Base-by-base conservation (phyloP, 1,140 invertebrate species). In the Solenopsis fugax region DNA sequence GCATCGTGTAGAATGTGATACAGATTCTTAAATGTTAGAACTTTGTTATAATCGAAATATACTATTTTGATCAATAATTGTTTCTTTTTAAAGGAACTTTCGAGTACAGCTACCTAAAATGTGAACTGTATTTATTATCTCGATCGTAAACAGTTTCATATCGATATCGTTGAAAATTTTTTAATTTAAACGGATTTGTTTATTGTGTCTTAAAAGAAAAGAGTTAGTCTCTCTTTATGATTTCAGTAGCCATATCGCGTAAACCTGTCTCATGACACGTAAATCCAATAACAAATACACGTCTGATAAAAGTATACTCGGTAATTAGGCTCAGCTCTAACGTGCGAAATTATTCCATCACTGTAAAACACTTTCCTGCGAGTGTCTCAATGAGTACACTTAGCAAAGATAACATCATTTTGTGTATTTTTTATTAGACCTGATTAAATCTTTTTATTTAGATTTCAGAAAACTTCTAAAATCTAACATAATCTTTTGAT, bases 221-320 rank as follows among this genome's bases (percentile, higher is more conserved):
- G 21, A 84, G 58, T 67, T 65, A 84, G 29, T 64, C 64, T 64
- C 58, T 29, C 52, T 87, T 64, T 73, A 69, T 75, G 34, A 85
- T 88, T 88, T 41, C 56, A 62, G 89, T 85, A 81, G 80, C 52
- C 75, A 9, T 73, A 62, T 71, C 88, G 87, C 88, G 81, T 90
- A 90, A 90, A 85, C 75, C 80, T 90, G 80, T 90, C 69, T 29
- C 16, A 41, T 41, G 48, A 52, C 56, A 64, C 65, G 62, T 69
- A 87, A 89, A 62, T 56, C 71, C 64, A 73, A 18, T 54, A 75
- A 85, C 87, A 90, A 87, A 89, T 60, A 34, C 13, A 45, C 13
- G 10, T 16, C 45, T 90, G 88, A 90, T 90, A 90, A 90, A 29
- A 60, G 2, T 48, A 10, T 12, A 50, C 29, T 60, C 10, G 71